These are phyloP conservation scores for Lepidurus apus DNA, from an alignment of 1,140 invertebrate species.

Conservation along the genomic window DNA sequence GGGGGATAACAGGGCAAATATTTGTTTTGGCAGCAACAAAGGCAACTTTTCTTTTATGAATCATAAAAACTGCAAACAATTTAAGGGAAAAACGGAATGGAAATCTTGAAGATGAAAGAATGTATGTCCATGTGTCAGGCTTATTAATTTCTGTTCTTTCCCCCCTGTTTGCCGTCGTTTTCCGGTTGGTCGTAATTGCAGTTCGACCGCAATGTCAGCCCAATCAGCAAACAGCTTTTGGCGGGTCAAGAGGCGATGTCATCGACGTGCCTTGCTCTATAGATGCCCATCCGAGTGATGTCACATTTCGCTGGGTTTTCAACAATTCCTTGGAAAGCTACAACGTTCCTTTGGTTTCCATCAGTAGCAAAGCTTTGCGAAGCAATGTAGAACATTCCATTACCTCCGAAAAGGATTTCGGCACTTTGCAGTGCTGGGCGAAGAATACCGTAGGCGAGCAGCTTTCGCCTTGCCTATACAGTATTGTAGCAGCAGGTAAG, in stretches of 20 bases:
- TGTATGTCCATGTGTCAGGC: neutral
- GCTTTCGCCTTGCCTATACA: slow-evolving; percentile 69
- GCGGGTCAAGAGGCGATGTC: slow-evolving; percentile 73
- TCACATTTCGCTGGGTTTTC: slow-evolving; percentile 84
- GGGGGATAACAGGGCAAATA: too few relatives aligned
- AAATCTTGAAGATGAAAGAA: neutral
- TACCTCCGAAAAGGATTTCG: slow-evolving; percentile 61
- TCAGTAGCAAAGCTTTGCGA: slow-evolving; percentile 47
- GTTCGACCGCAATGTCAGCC: slow-evolving; percentile 49
- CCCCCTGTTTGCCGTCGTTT: neutral
- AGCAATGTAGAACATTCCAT: slow-evolving; percentile 62
- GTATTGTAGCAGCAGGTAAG: slow-evolving; percentile 51
- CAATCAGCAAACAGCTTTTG: slow-evolving; percentile 41
- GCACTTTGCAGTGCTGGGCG: slow-evolving; percentile 78
- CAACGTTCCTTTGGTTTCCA: slow-evolving; percentile 22
- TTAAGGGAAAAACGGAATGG: neutral
- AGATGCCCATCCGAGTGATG: slow-evolving; percentile 77
- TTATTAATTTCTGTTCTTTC: slow-evolving; percentile 3
- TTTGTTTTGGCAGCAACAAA: too few relatives aligned
- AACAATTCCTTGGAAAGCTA: slow-evolving; percentile 60
- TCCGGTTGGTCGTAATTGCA: slow-evolving; percentile 44
- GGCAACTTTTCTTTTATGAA: too few relatives aligned
- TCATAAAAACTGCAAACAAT: too few relatives aligned
- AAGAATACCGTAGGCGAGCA: slow-evolving; percentile 74
- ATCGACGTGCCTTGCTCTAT: slow-evolving; percentile 77